phyloP scores from a whole-genome alignment of 2,797 vertebrate species.

The Acanthiza pusilla region DNA sequence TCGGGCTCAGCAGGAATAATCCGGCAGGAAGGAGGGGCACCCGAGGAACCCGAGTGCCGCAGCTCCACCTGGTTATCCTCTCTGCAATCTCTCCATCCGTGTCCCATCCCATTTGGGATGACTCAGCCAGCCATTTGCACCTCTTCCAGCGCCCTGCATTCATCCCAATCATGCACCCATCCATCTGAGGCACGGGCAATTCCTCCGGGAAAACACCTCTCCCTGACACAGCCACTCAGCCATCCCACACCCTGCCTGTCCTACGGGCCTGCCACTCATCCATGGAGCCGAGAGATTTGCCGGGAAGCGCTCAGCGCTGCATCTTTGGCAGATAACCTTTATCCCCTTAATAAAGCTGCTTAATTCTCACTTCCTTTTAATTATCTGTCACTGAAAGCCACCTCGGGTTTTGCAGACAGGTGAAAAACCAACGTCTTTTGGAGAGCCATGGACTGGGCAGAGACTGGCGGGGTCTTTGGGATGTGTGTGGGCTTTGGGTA shows the following conservation, averaged over 20 bases:
- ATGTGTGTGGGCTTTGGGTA: accelerated
- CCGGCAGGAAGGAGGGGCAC: neutral
- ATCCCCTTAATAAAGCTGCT: constrained; percentile 19
- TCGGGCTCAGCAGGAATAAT: neutral
- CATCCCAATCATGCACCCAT: neutral
- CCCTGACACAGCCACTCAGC: neutral
- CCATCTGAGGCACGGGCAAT: neutral
- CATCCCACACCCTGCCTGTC: neutral
- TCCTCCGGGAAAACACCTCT: neutral
- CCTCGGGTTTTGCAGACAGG: neutral
- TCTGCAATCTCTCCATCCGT: neutral
- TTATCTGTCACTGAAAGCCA: neutral
- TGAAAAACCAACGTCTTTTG: neutral
- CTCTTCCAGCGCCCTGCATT: neutral
- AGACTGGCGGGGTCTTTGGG: accelerated
- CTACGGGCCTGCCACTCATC: neutral
- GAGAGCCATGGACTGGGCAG: neutral
- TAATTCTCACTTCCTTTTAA: neutral
- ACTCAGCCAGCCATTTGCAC: neutral
- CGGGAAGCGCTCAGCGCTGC: neutral
- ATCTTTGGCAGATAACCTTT: neutral
- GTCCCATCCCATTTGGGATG: neutral
- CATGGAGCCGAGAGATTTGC: neutral
- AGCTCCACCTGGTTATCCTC: neutral
- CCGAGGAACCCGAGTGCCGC: accelerated